These are phyloP conservation scores for Mustelus asterias DNA, from an alignment of 2,113 vertebrate species.

Conservation along the genomic window DNA sequence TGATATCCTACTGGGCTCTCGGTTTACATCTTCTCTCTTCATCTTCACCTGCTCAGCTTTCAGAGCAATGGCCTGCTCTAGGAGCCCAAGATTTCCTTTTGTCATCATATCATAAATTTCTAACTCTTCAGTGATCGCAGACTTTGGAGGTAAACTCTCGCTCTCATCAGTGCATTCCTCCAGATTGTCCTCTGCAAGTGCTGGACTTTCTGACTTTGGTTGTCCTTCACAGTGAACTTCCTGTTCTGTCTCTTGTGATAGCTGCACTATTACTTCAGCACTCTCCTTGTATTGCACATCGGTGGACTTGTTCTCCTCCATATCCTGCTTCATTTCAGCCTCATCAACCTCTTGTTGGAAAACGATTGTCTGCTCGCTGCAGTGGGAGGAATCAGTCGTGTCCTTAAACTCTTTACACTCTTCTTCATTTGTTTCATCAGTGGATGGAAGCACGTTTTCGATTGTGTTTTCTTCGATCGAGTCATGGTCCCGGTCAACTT, in stretches of 20 bases:
- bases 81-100: constrained; percentile 84
- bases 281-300: constrained; percentile 22
- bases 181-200: constrained; percentile 75
- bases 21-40: constrained; percentile 47
- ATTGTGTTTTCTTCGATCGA: not conserved
- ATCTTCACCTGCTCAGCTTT: constrained; percentile 89
- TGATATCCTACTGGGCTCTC: constrained; percentile 60
- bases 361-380: not conserved
- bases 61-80: constrained; percentile 94
- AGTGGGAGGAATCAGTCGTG: not conserved
- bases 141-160: constrained; percentile 75
- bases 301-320: not conserved
- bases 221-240: constrained; percentile 52
- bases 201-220: constrained; percentile 59
- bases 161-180: constrained; percentile 72
- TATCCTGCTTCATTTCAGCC: not conserved
- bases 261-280: constrained; percentile 11
- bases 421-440: not conserved
- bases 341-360: not conserved
- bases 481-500: constrained; percentile 13
- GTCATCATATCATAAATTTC: constrained; percentile 95
- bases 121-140: constrained; percentile 73
- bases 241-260: constrained; percentile 23
- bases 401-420: constrained; percentile 5
- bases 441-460: not conserved